phyloP scores from a whole-genome alignment of 2,888 invertebrate genomes.

The Plemyria rubiginata region DNA sequence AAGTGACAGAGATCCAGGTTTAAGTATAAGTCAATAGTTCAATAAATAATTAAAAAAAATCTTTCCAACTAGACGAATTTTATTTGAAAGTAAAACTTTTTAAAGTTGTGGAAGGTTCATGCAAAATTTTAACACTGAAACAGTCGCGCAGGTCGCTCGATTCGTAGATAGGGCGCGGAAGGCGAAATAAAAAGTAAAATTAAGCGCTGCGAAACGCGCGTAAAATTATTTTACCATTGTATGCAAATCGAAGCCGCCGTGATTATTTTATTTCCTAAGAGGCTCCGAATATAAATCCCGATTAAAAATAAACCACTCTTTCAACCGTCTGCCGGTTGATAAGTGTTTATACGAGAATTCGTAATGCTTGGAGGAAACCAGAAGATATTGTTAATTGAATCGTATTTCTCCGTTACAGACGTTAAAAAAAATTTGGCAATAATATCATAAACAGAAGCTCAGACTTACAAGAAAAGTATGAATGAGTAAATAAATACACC shows the following conservation, averaged over 20 bases:
- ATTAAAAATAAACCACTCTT: conserved; percentile 62
- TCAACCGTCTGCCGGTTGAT: conserved; percentile 66
- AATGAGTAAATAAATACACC: conserved; percentile 71
- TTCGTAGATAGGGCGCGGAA: conserved; percentile 83
- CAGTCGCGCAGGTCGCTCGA: conserved; percentile 74
- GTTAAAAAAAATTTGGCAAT: conserved; percentile 45
- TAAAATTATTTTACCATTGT: conserved; percentile 86
- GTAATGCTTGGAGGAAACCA: conserved; percentile 27
- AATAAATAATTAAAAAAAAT: not conserved
- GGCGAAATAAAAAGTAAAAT: conserved; percentile 83
- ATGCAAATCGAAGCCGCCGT: conserved; percentile 82
- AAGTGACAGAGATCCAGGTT: not conserved
- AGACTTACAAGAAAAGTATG: conserved; percentile 69
- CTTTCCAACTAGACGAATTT: not conserved
- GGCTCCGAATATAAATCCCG: conserved; percentile 79
- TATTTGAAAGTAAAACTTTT: conserved; percentile 42
- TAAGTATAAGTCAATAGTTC: not conserved
- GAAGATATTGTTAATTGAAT: conserved; percentile 45
- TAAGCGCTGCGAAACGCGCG: conserved; percentile 84
- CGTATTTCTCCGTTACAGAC: conserved; percentile 51
- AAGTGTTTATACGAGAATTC: conserved; percentile 57
- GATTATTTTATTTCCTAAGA: conserved; percentile 85
- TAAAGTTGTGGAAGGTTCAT: conserved; percentile 54
- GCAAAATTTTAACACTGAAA: conserved; percentile 82
- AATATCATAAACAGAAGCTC: conserved; percentile 57